A percentile compares a stretch with the other conserved stretches of the same genome.
These are phyloP conservation scores for Sinocyclocheilus maitianheensis DNA, from an alignment of 2,113 vertebrate species.

Conservation along the genomic window DNA sequence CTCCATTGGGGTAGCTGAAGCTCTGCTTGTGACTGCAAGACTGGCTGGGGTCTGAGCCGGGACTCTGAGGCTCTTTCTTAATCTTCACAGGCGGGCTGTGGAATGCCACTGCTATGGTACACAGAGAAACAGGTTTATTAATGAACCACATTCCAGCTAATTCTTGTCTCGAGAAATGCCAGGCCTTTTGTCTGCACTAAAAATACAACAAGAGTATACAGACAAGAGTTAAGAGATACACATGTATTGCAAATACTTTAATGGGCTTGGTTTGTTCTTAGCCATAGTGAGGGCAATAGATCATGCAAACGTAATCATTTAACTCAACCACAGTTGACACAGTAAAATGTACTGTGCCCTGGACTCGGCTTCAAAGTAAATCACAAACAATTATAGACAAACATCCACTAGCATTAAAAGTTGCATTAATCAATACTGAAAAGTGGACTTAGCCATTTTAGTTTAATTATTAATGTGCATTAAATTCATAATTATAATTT, in stretches of 20 bases:
- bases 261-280: constrained; percentile 10
- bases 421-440: constrained; percentile 52
- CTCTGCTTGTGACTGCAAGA: constrained; percentile 88
- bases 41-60: constrained; percentile 82
- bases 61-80: constrained; percentile 93
- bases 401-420: constrained; percentile 52
- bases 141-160: constrained; percentile 30
- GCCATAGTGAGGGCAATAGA: background rate
- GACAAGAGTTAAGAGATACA: constrained; percentile 38
- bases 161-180: constrained; percentile 25
- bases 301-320: constrained; percentile 52
- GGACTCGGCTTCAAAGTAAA: constrained; percentile 49
- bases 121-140: constrained; percentile 55
- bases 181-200: constrained; percentile 59
- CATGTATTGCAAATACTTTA: constrained; percentile 45
- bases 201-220: constrained; percentile 60
- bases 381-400: constrained; percentile 15
- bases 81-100: constrained; percentile 92
- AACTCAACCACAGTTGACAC: constrained; percentile 67
- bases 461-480: background rate
- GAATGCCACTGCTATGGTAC: constrained; percentile 85
- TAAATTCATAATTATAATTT: background rate
- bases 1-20: constrained; percentile 81
- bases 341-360: constrained; percentile 65
- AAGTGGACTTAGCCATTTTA: background rate